A percentile compares a stretch with the other conserved stretches of the same genome.
Evolutionary conservation across 2,888 invertebrate species (phyloP).

Genomic region (Pyrocoelia pectoralis): DNA sequence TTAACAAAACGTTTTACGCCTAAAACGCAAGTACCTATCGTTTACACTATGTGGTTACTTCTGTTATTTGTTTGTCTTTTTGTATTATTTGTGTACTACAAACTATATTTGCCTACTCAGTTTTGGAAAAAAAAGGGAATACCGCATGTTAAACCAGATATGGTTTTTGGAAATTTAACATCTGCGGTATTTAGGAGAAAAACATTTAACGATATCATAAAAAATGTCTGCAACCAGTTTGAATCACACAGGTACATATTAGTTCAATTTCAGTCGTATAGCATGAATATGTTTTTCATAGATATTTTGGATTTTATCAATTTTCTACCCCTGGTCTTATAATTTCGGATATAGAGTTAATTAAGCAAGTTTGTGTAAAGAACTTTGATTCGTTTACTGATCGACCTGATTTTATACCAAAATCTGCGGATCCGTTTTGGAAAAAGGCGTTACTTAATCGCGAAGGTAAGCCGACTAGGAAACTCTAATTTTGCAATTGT

Average conservation of each 20-base stretch:
- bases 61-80: neutral
- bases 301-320: conserved; percentile 4
- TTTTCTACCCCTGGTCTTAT: neutral
- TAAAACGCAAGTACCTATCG: too few relatives aligned
- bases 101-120: neutral
- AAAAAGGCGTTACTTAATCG: neutral
- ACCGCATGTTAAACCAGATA: neutral
- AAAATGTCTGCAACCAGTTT: neutral
- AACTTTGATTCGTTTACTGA: neutral
- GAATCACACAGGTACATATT: neutral
- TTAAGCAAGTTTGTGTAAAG: conserved; percentile 1
- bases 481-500: too few relatives aligned
- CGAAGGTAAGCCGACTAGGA: too few relatives aligned
- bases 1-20: too few relatives aligned
- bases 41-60: neutral
- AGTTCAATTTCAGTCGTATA: neutral
- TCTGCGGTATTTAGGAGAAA: neutral
- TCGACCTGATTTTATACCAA: neutral
- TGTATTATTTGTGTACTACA: neutral
- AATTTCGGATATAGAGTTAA: neutral
- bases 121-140: neutral
- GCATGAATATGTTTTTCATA: neutral
- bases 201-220: neutral
- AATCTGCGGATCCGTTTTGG: neutral
- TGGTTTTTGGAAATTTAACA: conserved; percentile 1